These are phyloP conservation scores for Taenaris catops DNA, from an alignment of 2,888 invertebrate genomes.

Conservation along the genomic window DNA sequence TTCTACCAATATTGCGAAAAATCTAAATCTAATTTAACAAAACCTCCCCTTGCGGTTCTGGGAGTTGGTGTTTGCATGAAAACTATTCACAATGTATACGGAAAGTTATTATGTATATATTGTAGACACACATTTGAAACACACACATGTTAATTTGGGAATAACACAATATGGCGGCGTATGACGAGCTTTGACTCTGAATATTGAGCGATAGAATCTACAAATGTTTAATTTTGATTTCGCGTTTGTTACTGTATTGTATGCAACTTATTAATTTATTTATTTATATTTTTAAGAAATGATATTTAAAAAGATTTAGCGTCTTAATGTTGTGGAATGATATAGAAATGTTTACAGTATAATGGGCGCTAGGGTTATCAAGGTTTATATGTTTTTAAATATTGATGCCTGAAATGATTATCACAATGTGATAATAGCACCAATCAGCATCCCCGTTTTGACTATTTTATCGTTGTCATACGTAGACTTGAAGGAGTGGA, in stretches of 20 bases:
- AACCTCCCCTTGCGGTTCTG: constrained; percentile 24
- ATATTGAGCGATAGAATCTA: constrained; percentile 1
- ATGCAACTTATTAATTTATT: neutral
- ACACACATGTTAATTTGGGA: constrained; percentile 57
- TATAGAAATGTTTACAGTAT: too few species aligned
- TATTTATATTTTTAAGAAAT: too few species aligned
- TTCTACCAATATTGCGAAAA: constrained; percentile 18
- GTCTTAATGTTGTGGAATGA: too few species aligned
- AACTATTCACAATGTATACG: constrained; percentile 14
- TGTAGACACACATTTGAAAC: constrained; percentile 27
- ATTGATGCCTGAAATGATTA: neutral
- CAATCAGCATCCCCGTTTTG: constrained; percentile 31
- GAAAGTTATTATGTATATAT: constrained; percentile 18
- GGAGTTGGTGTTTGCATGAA: constrained; percentile 19
- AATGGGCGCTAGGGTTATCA: too few species aligned
- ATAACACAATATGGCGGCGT: constrained; percentile 70
- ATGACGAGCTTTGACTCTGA: constrained; percentile 56
- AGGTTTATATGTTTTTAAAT: too few species aligned
- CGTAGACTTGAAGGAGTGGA: constrained; percentile 81
- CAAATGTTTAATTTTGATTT: neutral
- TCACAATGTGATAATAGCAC: neutral
- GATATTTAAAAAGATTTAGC: too few species aligned
- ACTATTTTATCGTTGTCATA: constrained; percentile 76
- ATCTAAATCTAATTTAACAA: constrained; percentile 21
- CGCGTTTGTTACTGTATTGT: neutral